These are phyloP conservation scores for Melanostoma mellinum DNA, from an alignment of 2,888 invertebrate genomes.

Conservation along the genomic window DNA sequence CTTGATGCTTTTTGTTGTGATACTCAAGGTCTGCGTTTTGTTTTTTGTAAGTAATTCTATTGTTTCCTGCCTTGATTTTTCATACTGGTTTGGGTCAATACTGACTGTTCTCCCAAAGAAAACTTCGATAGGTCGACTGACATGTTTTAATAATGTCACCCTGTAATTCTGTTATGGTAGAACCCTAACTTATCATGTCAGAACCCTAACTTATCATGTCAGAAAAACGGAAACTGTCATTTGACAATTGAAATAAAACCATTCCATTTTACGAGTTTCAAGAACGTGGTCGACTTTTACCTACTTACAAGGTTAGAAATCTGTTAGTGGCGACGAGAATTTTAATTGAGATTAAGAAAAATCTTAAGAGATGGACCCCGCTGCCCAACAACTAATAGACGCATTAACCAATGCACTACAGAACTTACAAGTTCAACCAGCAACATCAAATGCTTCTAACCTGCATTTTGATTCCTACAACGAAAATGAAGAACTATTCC, in stretches of 20 bases:
- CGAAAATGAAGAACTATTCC: constrained; percentile 19
- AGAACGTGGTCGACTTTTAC: no score
- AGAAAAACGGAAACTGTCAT: no score
- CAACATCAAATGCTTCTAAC: neutral
- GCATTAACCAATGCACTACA: constrained; percentile 5
- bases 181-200: no score
- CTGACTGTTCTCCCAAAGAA: constrained; percentile 33
- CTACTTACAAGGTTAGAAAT: no score
- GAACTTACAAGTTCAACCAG: neutral
- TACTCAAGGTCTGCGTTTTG: constrained; percentile 51
- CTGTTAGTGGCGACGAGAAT: no score
- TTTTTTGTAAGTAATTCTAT: constrained; percentile 42
- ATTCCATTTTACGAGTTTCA: no score
- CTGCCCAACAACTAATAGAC: neutral
- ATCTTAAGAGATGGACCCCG: neutral
- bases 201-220: no score
- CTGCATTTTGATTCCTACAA: constrained; percentile 6
- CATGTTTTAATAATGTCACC: no score
- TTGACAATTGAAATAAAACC: no score
- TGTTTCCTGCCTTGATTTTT: constrained; percentile 18
- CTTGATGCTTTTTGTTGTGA: constrained; percentile 48
- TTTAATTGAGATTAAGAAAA: neutral
- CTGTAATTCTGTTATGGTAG: no score
- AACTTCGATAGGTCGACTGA: constrained; percentile 19
- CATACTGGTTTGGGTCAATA: constrained; percentile 27